Evolutionary conservation across 2,888 invertebrate species (phyloP).

Genomic region (Cephus nigrinus): DNA sequence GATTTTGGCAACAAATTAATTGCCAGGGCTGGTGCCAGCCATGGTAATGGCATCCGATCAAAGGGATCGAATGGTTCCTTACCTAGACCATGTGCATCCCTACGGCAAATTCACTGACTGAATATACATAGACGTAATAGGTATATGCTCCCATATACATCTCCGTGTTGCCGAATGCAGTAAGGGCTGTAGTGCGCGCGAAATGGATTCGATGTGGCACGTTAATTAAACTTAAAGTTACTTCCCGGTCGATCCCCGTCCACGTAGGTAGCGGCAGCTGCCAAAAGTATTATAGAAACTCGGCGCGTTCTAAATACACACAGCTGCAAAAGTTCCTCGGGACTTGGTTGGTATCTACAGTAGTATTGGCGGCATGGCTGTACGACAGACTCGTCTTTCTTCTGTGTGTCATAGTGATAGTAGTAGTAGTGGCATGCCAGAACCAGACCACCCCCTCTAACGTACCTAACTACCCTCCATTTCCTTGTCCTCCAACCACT

Average conservation of each 20-base stretch:
- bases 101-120: neutral
- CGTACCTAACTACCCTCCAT: too few species aligned
- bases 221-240: conserved; percentile 61
- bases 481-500: neutral
- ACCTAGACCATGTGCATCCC: neutral
- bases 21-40: neutral
- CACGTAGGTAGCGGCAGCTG: conserved; percentile 38
- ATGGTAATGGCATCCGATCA: neutral
- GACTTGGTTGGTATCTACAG: neutral
- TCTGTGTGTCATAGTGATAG: neutral
- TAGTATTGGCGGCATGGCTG: neutral
- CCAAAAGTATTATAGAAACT: conserved; percentile 54
- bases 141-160: neutral
- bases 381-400: neutral
- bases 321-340: conserved; percentile 5
- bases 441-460: too few species aligned
- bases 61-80: neutral
- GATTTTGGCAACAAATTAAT: neutral
- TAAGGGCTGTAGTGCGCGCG: neutral
- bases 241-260: conserved; percentile 41
- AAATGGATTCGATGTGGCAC: conserved; percentile 52
- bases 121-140: neutral
- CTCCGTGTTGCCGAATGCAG: neutral
- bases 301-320: conserved; percentile 40
- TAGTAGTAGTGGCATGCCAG: neutral